These are phyloP conservation scores for Branchinecta lynchi DNA, from an alignment of 1,140 invertebrate genomes.

Conservation along the genomic window DNA sequence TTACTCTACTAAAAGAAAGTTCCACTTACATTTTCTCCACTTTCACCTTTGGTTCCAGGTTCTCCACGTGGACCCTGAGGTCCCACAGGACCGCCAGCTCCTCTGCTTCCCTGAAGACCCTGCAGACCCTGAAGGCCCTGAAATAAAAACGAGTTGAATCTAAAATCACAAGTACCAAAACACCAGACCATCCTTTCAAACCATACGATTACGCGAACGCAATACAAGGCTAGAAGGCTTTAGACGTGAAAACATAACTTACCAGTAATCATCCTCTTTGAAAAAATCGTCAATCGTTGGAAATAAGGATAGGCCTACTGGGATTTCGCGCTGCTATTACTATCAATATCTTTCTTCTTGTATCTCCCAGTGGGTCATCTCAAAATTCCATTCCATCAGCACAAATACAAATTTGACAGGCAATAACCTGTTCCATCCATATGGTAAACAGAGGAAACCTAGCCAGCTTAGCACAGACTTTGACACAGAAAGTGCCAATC, in stretches of 20 bases:
- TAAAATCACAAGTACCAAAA: background rate
- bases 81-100: constrained; percentile 27
- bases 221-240: constrained; percentile 15
- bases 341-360: no score
- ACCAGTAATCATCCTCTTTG: constrained; percentile 11
- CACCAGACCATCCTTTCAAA: background rate
- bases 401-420: no score
- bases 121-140: constrained; percentile 21
- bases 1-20: background rate
- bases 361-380: no score
- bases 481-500: no score
- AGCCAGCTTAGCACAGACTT: no score
- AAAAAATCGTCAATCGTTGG: background rate
- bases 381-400: no score
- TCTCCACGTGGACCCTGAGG: constrained; percentile 25
- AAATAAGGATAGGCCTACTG: no score
- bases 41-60: constrained; percentile 31
- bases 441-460: no score
- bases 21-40: constrained; percentile 28
- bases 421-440: no score
- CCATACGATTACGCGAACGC: background rate
- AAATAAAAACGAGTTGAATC: background rate
- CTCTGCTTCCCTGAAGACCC: constrained; percentile 26
- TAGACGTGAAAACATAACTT: constrained; percentile 7
- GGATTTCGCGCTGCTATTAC: no score